Evolutionary conservation across 2,113 vertebrate genomes (phyloP).

Genomic region (Megaptera novaeangliae): DNA sequence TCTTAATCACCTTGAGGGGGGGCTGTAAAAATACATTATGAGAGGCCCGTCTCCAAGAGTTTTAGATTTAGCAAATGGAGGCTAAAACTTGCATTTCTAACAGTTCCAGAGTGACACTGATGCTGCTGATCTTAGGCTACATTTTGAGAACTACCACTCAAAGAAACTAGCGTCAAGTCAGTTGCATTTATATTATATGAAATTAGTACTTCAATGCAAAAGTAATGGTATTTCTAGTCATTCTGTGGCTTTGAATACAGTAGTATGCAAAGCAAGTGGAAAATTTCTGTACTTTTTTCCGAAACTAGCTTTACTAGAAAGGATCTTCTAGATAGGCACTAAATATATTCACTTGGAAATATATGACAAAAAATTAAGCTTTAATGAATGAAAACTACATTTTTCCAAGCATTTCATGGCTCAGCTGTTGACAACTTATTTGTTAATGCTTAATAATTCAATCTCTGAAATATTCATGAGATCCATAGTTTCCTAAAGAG

Average conservation of each 20-base stretch:
- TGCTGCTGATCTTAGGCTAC: not conserved
- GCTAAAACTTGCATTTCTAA: not conserved
- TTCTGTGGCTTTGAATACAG: not conserved
- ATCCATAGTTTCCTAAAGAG: conserved; percentile 19
- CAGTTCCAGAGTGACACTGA: not conserved
- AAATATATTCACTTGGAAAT: not conserved
- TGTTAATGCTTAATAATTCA: conserved; percentile 50
- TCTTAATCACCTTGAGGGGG: not conserved
- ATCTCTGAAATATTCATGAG: conserved; percentile 55
- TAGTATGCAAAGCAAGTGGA: not conserved
- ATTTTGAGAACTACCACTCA: not conserved
- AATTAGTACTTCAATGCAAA: not conserved
- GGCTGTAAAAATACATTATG: not conserved
- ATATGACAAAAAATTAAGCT: not conserved
- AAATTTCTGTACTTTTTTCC: not conserved
- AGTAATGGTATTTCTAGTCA: not conserved
- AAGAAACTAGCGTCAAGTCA: not conserved
- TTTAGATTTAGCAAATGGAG: not conserved
- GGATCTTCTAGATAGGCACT: not conserved
- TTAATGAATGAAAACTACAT: conserved; percentile 20
- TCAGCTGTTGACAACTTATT: conserved; percentile 43
- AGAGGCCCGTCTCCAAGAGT: not conserved
- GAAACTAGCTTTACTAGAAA: not conserved
- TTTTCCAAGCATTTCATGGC: not conserved
- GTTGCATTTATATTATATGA: not conserved